phyloP scores from a whole-genome alignment of 2,888 invertebrate species.

The Hipparchia sbordonii region DNA sequence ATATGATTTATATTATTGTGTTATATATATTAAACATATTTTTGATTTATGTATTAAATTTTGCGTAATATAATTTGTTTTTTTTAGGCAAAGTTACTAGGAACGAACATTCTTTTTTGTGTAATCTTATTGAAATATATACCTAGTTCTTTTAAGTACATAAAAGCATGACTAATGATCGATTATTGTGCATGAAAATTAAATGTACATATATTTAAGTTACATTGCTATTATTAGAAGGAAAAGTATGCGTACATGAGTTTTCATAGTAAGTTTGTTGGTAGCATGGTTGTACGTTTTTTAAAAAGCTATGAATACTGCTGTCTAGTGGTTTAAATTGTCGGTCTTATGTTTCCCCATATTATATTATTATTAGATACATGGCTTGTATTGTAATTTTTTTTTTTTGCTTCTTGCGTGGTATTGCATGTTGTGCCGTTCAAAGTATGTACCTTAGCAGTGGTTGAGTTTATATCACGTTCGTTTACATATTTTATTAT shows the following conservation, averaged over 20 bases:
- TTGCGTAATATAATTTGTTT: not conserved
- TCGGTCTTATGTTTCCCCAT: not conserved
- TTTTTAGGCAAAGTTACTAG: not conserved
- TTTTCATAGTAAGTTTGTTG: not conserved
- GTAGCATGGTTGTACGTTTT: not conserved
- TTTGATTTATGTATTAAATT: not conserved
- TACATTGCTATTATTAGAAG: not conserved
- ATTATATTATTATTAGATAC: not conserved
- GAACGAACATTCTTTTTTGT: not conserved
- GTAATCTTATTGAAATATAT: conserved; percentile 43
- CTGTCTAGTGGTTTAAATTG: not conserved
- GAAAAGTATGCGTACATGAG: not conserved
- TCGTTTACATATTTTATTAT: not conserved
- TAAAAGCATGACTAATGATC: conserved; percentile 22
- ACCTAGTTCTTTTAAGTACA: conserved; percentile 10
- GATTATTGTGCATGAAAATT: conserved; percentile 25
- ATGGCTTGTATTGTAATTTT: not conserved
- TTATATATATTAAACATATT: not conserved
- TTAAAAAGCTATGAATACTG: not conserved
- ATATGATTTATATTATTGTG: too few species aligned
- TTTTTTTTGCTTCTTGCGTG: conserved; percentile 1
- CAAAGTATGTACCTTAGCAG: not conserved
- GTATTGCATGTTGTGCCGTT: conserved; percentile 7
- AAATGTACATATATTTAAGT: not conserved
- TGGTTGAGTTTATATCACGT: not conserved